A percentile compares a stretch with the other conserved stretches of the same genome.
Conservation (phyloP, 1,140 invertebrate genomes). For the Streblospio benedicti region DNA sequence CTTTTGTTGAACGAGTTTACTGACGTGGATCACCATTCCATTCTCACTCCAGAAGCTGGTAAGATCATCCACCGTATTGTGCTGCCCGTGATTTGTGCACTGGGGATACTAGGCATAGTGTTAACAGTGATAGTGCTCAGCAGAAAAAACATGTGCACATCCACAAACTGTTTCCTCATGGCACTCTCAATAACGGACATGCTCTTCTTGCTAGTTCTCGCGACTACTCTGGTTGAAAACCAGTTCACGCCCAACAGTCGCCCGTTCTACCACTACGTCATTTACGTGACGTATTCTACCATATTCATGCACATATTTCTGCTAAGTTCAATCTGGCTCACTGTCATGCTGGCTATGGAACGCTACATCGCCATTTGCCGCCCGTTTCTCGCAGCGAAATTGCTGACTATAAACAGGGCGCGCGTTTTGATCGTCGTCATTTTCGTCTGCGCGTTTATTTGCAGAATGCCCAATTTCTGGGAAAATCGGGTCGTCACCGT, state of each 20-base stretch:
- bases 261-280: slow-evolving; percentile 3
- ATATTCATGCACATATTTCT: slow-evolving; percentile 30
- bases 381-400: slow-evolving; percentile 8
- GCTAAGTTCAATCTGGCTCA: slow-evolving; percentile 17
- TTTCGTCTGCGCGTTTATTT: background rate
- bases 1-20: no score
- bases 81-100: slow-evolving; percentile 59
- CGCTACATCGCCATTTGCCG: slow-evolving; percentile 17
- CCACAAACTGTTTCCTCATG: slow-evolving; percentile 65
- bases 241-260: background rate
- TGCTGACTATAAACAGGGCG: slow-evolving; percentile 6
- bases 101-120: slow-evolving; percentile 63
- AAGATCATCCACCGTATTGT: slow-evolving; percentile 42
- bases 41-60: background rate
- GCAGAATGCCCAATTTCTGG: slow-evolving; percentile 12
- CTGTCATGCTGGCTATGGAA: slow-evolving; percentile 14
- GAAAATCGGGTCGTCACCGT: slow-evolving; percentile 49
- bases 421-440: slow-evolving; percentile 3
- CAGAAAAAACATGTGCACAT: slow-evolving; percentile 62
- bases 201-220: slow-evolving; percentile 56
- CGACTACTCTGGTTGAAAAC: slow-evolving; percentile 21
- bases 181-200: slow-evolving; percentile 65
- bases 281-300: slow-evolving; percentile 16
- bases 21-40: no score
- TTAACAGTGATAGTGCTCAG: slow-evolving; percentile 67